These are phyloP conservation scores for Sarcophilus harrisii DNA, from an alignment of 2,797 vertebrate species.

Conservation along the genomic window DNA sequence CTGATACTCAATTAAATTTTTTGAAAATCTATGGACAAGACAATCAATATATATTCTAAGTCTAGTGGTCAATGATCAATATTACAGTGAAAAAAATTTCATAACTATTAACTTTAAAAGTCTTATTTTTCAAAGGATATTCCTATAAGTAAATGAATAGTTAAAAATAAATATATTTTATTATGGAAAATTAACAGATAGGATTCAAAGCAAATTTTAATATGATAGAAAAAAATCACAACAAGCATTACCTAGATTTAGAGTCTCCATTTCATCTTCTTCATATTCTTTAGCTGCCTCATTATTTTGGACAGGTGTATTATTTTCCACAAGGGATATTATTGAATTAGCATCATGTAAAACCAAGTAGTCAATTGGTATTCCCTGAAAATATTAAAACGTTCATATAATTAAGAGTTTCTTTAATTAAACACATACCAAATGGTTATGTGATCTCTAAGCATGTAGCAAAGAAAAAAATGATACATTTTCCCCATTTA, in stretches of 20 bases:
- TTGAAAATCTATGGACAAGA: not conserved
- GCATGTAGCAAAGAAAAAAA: conserved; percentile 10
- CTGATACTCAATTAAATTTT: not conserved
- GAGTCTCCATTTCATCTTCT: conserved; percentile 73
- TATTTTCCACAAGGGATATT: conserved; percentile 87
- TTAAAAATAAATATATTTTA: not conserved
- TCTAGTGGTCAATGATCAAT: not conserved
- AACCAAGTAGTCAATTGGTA: conserved; percentile 89
- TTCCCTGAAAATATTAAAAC: conserved; percentile 81
- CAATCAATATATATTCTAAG: not conserved
- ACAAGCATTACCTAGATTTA: conserved; percentile 81
- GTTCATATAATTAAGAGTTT: conserved; percentile 12
- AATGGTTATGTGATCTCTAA: not conserved
- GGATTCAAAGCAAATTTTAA: not conserved
- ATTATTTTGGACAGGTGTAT: conserved; percentile 56
- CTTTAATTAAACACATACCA: not conserved
- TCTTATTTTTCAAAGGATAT: not conserved
- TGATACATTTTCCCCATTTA: conserved; percentile 31
- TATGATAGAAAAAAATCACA: not conserved
- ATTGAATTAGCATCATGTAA: conserved; percentile 89
- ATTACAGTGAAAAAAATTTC: not conserved
- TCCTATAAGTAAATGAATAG: not conserved
- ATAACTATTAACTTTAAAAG: not conserved
- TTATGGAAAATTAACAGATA: not conserved
- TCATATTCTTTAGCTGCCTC: conserved; percentile 75